Percentiles rank a stretch among this genome's conserved stretches.
These are phyloP conservation scores for Chromobotia macracanthus DNA, from an alignment of 2,797 vertebrate species.

Conservation along the genomic window DNA sequence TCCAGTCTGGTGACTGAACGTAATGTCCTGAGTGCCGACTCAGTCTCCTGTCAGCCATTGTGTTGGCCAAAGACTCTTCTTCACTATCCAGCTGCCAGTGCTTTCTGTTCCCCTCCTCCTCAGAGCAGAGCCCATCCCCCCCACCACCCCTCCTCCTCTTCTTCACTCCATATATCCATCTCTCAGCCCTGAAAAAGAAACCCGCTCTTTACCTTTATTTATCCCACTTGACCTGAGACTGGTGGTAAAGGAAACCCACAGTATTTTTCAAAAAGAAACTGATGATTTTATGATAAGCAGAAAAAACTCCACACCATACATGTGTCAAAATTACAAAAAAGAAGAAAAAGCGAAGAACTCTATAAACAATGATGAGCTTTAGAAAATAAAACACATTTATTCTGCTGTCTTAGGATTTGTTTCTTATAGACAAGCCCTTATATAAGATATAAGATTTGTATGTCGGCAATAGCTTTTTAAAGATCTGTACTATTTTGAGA, in stretches of 20 bases:
- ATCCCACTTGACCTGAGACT: neutral
- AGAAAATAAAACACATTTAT: slow-evolving; percentile 1
- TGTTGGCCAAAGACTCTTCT: slow-evolving; percentile 30
- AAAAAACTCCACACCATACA: neutral
- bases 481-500: slow-evolving; percentile 40
- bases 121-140: slow-evolving; percentile 66
- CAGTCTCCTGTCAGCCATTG: slow-evolving; percentile 42
- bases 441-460: neutral
- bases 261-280: neutral
- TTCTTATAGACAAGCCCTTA: slow-evolving; percentile 16
- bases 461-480: slow-evolving; percentile 37
- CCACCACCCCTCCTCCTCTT: slow-evolving; percentile 58
- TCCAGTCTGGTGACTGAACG: slow-evolving; percentile 25
- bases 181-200: neutral
- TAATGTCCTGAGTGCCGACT: slow-evolving; percentile 28
- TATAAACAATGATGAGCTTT: neutral
- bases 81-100: slow-evolving; percentile 38
- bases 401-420: slow-evolving; percentile 18
- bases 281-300: neutral
- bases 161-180: slow-evolving; percentile 2
- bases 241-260: neutral
- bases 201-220: neutral
- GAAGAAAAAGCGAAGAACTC: neutral
- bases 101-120: slow-evolving; percentile 35
- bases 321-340: neutral